Evolutionary conservation across 1,140 invertebrate genomes (phyloP).

Genomic region (Cydia strobilella): DNA sequence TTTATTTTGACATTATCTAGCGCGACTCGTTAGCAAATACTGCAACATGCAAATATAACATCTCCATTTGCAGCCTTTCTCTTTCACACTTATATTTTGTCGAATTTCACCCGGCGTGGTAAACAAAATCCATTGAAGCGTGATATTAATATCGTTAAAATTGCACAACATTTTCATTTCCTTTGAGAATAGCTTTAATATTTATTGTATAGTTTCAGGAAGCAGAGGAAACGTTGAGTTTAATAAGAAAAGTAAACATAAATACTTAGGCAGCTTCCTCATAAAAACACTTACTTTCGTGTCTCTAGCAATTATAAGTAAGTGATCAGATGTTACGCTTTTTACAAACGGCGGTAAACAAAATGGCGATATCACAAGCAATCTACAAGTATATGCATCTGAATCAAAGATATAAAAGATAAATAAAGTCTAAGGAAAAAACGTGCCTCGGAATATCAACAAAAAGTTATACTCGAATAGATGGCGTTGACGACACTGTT

Average conservation of each 20-base stretch:
- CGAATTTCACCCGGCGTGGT: neutral
- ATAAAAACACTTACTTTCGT: neutral
- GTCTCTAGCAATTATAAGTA: too few species aligned
- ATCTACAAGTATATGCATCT: too few species aligned
- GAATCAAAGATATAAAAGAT: too few species aligned
- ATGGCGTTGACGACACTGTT: too few species aligned
- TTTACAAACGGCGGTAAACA: too few species aligned
- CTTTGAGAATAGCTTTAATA: neutral
- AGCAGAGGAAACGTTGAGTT: neutral
- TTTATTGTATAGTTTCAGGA: conserved; percentile 8
- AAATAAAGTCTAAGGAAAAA: too few species aligned
- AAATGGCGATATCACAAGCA: too few species aligned
- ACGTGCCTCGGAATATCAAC: too few species aligned
- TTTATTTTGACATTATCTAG: too few species aligned
- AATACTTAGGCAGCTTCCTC: neutral
- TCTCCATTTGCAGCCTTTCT: neutral
- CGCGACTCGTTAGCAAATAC: too few species aligned
- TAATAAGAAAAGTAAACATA: neutral
- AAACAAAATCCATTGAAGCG: neutral
- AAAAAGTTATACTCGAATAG: too few species aligned
- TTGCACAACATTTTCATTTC: neutral
- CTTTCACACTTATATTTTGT: neutral
- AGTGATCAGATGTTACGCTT: too few species aligned
- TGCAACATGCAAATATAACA: neutral
- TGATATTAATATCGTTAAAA: conserved; percentile 1